Conservation (phyloP, 2,888 invertebrate species). For the Platerodrilus igneus region DNA sequence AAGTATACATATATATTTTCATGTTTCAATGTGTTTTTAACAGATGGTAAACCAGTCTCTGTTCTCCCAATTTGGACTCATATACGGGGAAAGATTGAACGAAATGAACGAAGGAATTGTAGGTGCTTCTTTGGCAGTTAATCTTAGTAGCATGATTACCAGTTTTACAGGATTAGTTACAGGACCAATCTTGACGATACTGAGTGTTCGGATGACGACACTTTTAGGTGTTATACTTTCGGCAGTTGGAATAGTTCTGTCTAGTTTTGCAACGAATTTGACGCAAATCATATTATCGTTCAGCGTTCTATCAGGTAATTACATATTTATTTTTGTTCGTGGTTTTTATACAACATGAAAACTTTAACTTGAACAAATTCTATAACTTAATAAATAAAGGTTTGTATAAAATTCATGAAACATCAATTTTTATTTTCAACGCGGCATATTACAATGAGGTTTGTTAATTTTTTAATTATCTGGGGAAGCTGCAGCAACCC, state of each 20-base stretch:
- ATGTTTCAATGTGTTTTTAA: constrained; percentile 25
- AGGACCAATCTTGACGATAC: constrained; percentile 60
- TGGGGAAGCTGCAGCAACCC: too few relatives aligned
- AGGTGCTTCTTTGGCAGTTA: constrained; percentile 64
- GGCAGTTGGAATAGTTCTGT: constrained; percentile 51
- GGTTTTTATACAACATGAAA: too few relatives aligned
- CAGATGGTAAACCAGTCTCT: constrained; percentile 68
- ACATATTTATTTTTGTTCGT: too few relatives aligned
- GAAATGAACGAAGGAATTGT: constrained; percentile 61
- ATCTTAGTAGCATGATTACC: constrained; percentile 60
- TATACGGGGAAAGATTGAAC: constrained; percentile 62
- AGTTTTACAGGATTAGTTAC: constrained; percentile 65
- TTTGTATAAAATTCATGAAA: too few relatives aligned
- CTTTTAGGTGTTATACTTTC: constrained; percentile 53
- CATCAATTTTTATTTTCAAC: too few relatives aligned
- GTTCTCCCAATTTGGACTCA: constrained; percentile 64
- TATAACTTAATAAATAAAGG: too few relatives aligned
- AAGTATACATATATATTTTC: too few relatives aligned
- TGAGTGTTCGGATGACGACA: constrained; percentile 54
- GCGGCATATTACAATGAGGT: too few relatives aligned
- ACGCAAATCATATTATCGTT: constrained; percentile 55
- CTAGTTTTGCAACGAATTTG: constrained; percentile 51
- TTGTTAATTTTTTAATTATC: too few relatives aligned
- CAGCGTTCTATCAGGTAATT: constrained; percentile 54
- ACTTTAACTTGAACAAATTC: too few relatives aligned